phyloP scores from a whole-genome alignment of 2,888 invertebrate species.

The Sabellastarte sp. region DNA sequence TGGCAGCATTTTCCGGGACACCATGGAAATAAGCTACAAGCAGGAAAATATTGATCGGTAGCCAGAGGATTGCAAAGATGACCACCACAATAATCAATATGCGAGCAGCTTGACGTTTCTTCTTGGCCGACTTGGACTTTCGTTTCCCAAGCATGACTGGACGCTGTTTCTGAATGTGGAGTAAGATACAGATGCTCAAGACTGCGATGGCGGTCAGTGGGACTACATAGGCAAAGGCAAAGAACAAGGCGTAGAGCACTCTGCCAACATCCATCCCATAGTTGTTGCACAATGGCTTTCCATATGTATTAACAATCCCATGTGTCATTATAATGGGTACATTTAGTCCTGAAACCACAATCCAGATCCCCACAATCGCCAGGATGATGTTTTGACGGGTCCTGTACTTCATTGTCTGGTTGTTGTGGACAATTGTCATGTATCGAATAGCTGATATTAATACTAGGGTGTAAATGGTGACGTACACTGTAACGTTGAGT shows the following conservation, averaged over 20 bases:
- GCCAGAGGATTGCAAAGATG: too few species aligned
- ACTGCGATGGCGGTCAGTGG: conserved; percentile 26
- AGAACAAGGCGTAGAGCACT: conserved; percentile 26
- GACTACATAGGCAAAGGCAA: conserved; percentile 30
- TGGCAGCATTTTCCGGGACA: too few species aligned
- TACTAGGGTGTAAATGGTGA: conserved; percentile 31
- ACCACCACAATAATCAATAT: not conserved
- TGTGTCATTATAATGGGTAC: conserved; percentile 12
- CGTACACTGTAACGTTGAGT: conserved; percentile 27
- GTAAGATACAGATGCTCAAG: conserved; percentile 29
- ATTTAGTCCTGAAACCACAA: conserved; percentile 17
- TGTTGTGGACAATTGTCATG: conserved; percentile 20
- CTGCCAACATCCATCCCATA: conserved; percentile 9
- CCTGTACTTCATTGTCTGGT: conserved; percentile 3
- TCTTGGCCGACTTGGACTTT: conserved; percentile 5
- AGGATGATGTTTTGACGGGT: conserved; percentile 18
- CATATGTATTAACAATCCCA: conserved; percentile 1
- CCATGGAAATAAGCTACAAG: too few species aligned
- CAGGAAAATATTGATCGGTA: too few species aligned
- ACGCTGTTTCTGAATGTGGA: conserved; percentile 17
- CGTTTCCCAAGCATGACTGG: not conserved
- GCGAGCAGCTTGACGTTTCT: not conserved
- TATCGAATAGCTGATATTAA: conserved; percentile 28
- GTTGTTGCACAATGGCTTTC: conserved; percentile 18
- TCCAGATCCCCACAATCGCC: conserved; percentile 18